Percentiles rank a stretch among this genome's conserved stretches.
phyloP scores from a whole-genome alignment of 1,140 invertebrate genomes.

The Mycetomoellerius zeteki region DNA sequence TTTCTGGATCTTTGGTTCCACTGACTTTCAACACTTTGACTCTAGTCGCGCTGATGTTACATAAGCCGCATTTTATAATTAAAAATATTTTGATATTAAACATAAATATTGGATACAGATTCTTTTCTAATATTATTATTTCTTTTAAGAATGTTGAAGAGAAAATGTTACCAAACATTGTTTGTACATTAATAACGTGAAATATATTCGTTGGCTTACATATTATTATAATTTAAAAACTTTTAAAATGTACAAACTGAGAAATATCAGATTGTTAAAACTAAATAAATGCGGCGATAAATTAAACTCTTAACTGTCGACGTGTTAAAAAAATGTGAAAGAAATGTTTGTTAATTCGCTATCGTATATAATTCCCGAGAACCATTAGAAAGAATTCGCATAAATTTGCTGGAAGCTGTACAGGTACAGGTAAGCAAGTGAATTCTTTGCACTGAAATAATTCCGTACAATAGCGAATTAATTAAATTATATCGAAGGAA shows the following conservation, averaged over 20 bases:
- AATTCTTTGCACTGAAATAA: slow-evolving; percentile 35
- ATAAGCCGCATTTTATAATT: slow-evolving; percentile 19
- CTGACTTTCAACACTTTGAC: slow-evolving; percentile 46
- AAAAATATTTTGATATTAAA: neutral
- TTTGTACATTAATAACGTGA: neutral
- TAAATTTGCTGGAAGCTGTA: slow-evolving; percentile 22
- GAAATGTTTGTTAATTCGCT: slow-evolving; percentile 37
- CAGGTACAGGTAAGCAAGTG: slow-evolving; percentile 53
- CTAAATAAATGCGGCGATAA: slow-evolving; percentile 32
- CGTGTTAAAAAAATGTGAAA: neutral
- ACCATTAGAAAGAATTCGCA: slow-evolving; percentile 26
- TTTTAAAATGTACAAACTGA: neutral
- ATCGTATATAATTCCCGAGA: neutral
- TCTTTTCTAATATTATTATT: too few relatives aligned
- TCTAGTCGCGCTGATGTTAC: neutral
- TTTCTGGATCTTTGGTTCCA: slow-evolving; percentile 35
- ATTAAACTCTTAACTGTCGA: slow-evolving; percentile 13
- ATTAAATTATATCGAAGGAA: neutral
- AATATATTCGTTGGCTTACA: neutral
- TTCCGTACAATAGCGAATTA: slow-evolving; percentile 17
- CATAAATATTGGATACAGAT: neutral
- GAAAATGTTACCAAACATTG: neutral
- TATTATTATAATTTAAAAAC: neutral
- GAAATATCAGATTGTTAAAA: neutral
- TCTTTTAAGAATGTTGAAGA: neutral